phyloP scores from a whole-genome alignment of 2,113 vertebrate species.

The Seriola aureovittata region DNA sequence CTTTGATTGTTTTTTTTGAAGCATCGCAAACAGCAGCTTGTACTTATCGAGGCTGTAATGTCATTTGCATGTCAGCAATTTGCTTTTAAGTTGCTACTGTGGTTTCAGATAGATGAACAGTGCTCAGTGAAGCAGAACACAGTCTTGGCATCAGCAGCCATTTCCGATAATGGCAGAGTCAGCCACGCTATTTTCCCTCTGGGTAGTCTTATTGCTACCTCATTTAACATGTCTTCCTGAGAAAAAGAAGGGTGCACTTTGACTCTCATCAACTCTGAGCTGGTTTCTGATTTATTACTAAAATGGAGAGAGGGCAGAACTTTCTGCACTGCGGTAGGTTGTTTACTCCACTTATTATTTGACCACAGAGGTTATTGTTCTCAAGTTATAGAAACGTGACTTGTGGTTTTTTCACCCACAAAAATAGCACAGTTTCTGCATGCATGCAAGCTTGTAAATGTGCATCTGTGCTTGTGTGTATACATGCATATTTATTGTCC shows the following conservation, averaged over 20 bases:
- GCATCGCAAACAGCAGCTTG: constrained; percentile 22
- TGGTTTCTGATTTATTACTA: constrained; percentile 31
- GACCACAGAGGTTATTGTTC: neutral
- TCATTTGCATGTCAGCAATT: constrained; percentile 58
- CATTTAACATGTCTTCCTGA: constrained; percentile 37
- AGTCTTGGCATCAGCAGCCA: constrained; percentile 40
- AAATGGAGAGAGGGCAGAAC: neutral
- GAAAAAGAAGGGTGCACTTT: constrained; percentile 38
- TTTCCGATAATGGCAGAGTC: constrained; percentile 42
- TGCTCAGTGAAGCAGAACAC: constrained; percentile 27
- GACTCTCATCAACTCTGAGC: constrained; percentile 16
- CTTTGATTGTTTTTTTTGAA: neutral
- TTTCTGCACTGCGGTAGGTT: constrained; percentile 8
- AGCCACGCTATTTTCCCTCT: constrained; percentile 33
- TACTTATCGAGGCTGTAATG: constrained; percentile 26
- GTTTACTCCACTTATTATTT: constrained; percentile 11
- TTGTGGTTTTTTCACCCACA: neutral
- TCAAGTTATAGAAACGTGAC: neutral
- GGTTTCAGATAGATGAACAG: constrained; percentile 48
- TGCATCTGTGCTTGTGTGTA: constrained; percentile 34
- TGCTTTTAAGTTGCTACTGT: constrained; percentile 29
- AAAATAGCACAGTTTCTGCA: constrained; percentile 1
- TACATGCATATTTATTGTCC: constrained; percentile 24
- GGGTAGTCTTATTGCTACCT: constrained; percentile 43
- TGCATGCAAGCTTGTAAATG: constrained; percentile 2